Evolutionary conservation across 1,140 invertebrate genomes (phyloP).

Genomic region (Bombus picipes): DNA sequence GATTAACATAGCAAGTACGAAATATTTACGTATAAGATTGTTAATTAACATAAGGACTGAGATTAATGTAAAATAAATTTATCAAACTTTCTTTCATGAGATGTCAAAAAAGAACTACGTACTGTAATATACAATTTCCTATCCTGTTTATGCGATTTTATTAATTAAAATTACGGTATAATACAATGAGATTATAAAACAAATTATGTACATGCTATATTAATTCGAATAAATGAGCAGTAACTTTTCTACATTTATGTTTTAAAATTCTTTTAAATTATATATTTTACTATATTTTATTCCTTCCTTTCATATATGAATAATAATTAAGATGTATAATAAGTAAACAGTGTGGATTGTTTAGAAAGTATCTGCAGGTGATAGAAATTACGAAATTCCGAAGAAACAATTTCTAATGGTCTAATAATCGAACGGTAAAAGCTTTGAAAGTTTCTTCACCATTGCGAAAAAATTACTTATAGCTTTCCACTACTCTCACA

Average conservation of each 20-base stretch:
- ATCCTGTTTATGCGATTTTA: neutral
- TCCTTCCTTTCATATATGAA: neutral
- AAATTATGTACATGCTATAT: constrained; percentile 17
- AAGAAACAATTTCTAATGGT: too few relatives aligned
- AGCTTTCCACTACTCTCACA: too few relatives aligned
- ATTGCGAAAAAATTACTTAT: too few relatives aligned
- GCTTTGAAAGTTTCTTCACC: too few relatives aligned
- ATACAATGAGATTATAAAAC: neutral
- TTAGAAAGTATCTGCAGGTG: too few relatives aligned
- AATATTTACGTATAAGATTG: constrained; percentile 11
- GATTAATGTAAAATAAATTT: constrained; percentile 34
- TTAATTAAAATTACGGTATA: neutral
- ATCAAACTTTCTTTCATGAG: constrained; percentile 18
- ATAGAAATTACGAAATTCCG: too few relatives aligned
- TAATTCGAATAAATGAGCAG: neutral
- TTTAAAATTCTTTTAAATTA: neutral
- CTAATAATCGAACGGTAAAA: too few relatives aligned
- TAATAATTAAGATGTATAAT: neutral
- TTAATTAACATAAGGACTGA: constrained; percentile 27
- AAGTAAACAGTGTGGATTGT: neutral
- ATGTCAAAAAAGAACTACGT: neutral
- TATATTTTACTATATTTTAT: constrained; percentile 11
- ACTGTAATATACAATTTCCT: neutral
- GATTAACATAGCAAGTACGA: constrained; percentile 11
- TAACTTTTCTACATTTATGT: constrained; percentile 17